Percentiles rank a stretch among this genome's conserved stretches.
These are phyloP conservation scores for Cyrtorhinus lividipennis DNA, from an alignment of 1,140 invertebrate genomes.

Conservation along the genomic window DNA sequence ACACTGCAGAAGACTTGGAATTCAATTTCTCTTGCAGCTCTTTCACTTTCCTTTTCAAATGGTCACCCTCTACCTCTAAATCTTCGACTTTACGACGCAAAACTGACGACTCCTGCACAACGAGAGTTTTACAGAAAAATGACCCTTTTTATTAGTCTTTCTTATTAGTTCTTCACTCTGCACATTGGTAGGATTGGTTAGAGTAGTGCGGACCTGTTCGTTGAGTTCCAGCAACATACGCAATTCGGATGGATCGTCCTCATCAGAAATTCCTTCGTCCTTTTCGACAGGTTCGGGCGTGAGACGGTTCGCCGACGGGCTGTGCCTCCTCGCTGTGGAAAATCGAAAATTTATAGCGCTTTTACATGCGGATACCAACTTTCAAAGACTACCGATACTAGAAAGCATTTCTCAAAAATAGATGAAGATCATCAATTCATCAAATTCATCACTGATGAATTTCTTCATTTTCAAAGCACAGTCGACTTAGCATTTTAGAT, in stretches of 20 bases:
- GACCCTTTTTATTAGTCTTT: not conserved
- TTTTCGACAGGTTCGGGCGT: slow-evolving; percentile 51
- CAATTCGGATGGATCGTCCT: slow-evolving; percentile 59
- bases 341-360: slow-evolving; percentile 4
- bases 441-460: too few species aligned
- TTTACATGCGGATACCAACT: slow-evolving; percentile 17
- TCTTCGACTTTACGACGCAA: slow-evolving; percentile 69
- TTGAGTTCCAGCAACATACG: slow-evolving; percentile 71
- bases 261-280: slow-evolving; percentile 56
- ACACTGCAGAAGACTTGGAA: slow-evolving; percentile 22
- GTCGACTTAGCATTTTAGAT: too few species aligned
- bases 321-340: slow-evolving; percentile 42
- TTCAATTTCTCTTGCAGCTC: slow-evolving; percentile 55
- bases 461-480: too few species aligned
- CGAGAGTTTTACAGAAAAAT: too few species aligned
- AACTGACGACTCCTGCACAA: slow-evolving; percentile 63
- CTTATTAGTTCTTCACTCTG: too few species aligned
- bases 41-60: slow-evolving; percentile 55
- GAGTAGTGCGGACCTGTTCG: slow-evolving; percentile 57
- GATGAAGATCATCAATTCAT: too few species aligned
- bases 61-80: slow-evolving; percentile 62
- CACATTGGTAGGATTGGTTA: too few species aligned
- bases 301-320: slow-evolving; percentile 37
- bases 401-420: too few species aligned
- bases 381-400: too few species aligned